Evolutionary conservation across 1,140 invertebrate genomes (phyloP), one percentile per base, ranked within the genome.

Genomic region (Dufourea novaeangliae): DNA sequence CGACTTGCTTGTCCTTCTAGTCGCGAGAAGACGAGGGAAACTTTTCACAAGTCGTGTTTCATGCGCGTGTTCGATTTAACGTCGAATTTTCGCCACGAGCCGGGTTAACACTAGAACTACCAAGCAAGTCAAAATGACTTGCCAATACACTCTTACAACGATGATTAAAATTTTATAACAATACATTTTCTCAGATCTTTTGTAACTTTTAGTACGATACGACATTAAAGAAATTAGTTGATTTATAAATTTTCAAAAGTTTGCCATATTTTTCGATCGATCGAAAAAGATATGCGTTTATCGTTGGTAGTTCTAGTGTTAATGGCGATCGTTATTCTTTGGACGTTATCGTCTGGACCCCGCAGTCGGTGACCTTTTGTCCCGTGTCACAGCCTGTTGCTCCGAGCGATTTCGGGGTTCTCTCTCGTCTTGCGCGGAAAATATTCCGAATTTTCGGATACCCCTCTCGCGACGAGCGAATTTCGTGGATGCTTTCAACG

Each of bases 21-120:
- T 54, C 69, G n/a, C 27, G 78, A 56, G 57, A 79, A 81, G 85
- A 86, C 77, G 78, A 71, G 34, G 8, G 34, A 57, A 46, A 7
- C 46, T 25, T 70, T 66, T 50, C 41, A 27, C 54, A 27, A n/a
- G n/a, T 59, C 32, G 44, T 46, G 22, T 25, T 29, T 56, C 61
- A 6, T 27, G 20, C 59, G 14, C 59, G 22, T 25, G 14, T 72
- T 56, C 14, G 11, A 32, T 37, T 14, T 2, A 22, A 56, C 22
- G 46, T 22, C 22, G 39, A 22, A 52, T 46, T 34, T 37, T 39
- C 12, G 2, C 29, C 20, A 69, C 1, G 11, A 0, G 7, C 0
- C 0, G 20, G 5, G 1, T 25, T 69, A n/a, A n/a, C n/a, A n/a
- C n/a, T n/a, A n/a, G n/a, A n/a, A n/a, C n/a, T n/a, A n/a, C n/a